Evolutionary conservation across 2,797 vertebrate genomes (phyloP).

Genomic region (Girardinus metallicus): DNA sequence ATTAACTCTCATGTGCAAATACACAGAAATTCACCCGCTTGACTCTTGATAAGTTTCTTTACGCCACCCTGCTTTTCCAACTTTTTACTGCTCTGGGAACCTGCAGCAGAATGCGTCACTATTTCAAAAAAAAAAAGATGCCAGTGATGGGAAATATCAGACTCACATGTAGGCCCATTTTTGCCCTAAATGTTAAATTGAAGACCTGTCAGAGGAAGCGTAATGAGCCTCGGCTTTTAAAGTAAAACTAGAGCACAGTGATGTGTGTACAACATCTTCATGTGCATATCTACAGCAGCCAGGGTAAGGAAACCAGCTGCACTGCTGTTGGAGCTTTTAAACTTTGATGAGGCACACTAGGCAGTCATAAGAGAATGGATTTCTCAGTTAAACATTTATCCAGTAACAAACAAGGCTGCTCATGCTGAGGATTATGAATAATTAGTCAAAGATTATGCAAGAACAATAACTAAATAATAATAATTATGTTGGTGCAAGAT

Average conservation of each 20-base stretch:
- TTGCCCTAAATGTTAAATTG: constrained; percentile 24
- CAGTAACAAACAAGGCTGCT: constrained; percentile 47
- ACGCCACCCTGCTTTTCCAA: constrained; percentile 16
- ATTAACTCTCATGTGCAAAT: constrained; percentile 37
- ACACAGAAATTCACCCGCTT: constrained; percentile 26
- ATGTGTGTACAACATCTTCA: constrained; percentile 14
- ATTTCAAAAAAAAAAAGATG: constrained; percentile 3
- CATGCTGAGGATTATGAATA: constrained; percentile 73
- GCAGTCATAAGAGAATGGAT: constrained; percentile 49
- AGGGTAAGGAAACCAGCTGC: constrained; percentile 54
- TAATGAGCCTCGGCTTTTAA: constrained; percentile 39
- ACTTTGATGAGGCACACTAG: constrained; percentile 63
- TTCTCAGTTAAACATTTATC: constrained; percentile 61
- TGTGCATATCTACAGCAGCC: constrained; percentile 19
- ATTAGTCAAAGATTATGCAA: constrained; percentile 75
- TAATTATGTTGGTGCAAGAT: constrained; percentile 22
- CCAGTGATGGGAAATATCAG: constrained; percentile 18
- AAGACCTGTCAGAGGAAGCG: constrained; percentile 26
- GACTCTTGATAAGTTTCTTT: constrained; percentile 27
- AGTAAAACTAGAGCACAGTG: constrained; percentile 26
- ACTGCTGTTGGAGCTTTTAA: constrained; percentile 64
- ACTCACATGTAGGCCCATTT: neutral
- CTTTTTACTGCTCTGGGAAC: neutral
- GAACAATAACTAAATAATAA: constrained; percentile 56
- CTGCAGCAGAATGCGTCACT: neutral